A percentile compares a stretch with the other conserved stretches of the same genome.
These are phyloP conservation scores for Spialia ferax DNA, from an alignment of 2,888 invertebrate genomes.

Conservation along the genomic window DNA sequence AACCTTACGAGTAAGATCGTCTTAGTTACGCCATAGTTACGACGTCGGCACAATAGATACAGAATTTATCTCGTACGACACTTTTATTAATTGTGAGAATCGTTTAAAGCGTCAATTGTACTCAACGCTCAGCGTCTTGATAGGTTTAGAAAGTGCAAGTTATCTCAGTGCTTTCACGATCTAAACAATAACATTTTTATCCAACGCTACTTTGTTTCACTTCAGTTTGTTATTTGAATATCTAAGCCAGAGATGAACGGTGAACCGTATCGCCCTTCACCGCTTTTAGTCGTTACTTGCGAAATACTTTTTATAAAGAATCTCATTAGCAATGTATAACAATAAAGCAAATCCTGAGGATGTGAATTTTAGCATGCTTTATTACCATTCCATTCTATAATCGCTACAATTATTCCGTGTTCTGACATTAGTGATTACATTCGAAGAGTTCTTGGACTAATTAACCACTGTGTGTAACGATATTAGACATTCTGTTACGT, in stretches of 20 bases:
- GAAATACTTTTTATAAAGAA: constrained; percentile 37
- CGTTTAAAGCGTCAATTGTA: constrained; percentile 44
- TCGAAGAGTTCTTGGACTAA: constrained; percentile 57
- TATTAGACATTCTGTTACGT: constrained; percentile 54
- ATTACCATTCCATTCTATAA: constrained; percentile 29
- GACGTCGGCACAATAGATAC: constrained; percentile 23
- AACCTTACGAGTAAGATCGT: constrained; percentile 1
- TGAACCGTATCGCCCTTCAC: constrained; percentile 40
- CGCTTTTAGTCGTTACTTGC: constrained; percentile 30
- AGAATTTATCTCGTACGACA: constrained; percentile 42
- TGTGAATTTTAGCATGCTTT: constrained; percentile 33
- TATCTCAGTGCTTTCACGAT: constrained; percentile 48
- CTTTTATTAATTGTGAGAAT: constrained; percentile 56
- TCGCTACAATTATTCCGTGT: constrained; percentile 38
- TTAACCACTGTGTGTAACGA: constrained; percentile 64
- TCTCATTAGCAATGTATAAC: constrained; percentile 39
- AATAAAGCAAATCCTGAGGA: constrained; percentile 37
- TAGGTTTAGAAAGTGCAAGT: constrained; percentile 55
- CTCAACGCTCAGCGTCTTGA: constrained; percentile 17
- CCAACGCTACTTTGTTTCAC: constrained; percentile 13
- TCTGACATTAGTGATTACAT: constrained; percentile 40
- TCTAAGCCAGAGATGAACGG: constrained; percentile 15
- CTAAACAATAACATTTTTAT: constrained; percentile 25
- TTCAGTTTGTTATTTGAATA: constrained; percentile 21
- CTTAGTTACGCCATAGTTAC: constrained; percentile 31